phyloP scores from a whole-genome alignment of 2,797 vertebrate genomes.

The Sebastes kiyomatsui region DNA sequence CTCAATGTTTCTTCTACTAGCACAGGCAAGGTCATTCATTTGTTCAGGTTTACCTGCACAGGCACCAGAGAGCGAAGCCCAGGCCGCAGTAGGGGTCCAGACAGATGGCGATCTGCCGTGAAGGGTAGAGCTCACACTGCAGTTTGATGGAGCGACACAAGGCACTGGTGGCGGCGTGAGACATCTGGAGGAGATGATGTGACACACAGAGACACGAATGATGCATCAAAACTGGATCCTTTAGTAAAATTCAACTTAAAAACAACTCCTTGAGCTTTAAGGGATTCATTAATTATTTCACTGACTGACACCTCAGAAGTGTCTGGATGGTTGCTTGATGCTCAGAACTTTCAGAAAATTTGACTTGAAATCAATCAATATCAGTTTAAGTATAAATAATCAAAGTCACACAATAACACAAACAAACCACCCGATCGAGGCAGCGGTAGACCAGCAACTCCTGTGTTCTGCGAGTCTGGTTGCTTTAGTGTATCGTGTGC shows the following conservation, averaged over 20 bases:
- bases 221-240: neutral
- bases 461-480: rapidly evolving
- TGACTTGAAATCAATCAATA: neutral
- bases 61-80: constrained; percentile 97
- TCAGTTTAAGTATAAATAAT: no score
- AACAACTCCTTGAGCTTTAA: neutral
- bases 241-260: neutral
- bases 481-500: no score
- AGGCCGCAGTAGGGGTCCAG: constrained; percentile 97
- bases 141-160: constrained; percentile 97
- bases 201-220: neutral
- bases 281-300: neutral
- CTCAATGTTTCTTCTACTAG: neutral
- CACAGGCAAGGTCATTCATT: neutral
- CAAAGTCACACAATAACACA: no score
- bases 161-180: constrained; percentile 94
- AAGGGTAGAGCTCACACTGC: constrained; percentile 97
- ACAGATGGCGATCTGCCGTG: constrained; percentile 95
- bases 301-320: neutral
- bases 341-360: neutral
- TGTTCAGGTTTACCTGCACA: constrained; percentile 83
- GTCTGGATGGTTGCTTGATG: neutral
- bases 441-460: no score
- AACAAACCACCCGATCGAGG: no score
- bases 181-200: constrained; percentile 85